A percentile compares a stretch with the other conserved stretches of the same genome.
phyloP scores from a whole-genome alignment of 2,797 vertebrate species.

The Chromis chromis region DNA sequence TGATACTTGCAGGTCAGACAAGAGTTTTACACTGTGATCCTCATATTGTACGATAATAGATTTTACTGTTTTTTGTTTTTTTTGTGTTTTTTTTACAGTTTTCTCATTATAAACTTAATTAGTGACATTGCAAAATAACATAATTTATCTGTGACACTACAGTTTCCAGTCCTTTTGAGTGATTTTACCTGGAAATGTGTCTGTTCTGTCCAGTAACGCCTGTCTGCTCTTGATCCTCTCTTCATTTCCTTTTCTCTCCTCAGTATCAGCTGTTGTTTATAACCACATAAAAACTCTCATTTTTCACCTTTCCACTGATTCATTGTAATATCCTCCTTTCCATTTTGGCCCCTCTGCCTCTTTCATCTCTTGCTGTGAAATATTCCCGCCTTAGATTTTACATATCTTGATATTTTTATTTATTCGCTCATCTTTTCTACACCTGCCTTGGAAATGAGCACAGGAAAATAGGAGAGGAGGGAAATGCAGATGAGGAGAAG shows the following conservation, averaged over 20 bases:
- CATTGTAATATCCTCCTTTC: not conserved
- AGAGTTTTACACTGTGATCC: no score
- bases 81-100: no score
- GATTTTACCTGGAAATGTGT: not conserved
- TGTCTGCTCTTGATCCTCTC: not conserved
- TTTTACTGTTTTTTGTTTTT: no score
- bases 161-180: no score
- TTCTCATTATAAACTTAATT: no score
- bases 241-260: no score
- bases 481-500: conserved; percentile 21
- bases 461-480: conserved; percentile 14
- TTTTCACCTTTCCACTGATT: conserved; percentile 19
- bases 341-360: not conserved
- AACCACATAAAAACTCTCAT: not conserved
- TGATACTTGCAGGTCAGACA: no score
- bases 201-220: no score
- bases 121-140: no score
- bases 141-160: no score
- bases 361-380: conserved; percentile 1
- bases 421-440: conserved; percentile 44
- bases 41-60: no score
- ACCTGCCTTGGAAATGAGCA: conserved; percentile 36
- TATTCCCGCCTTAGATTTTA: conserved; percentile 22
- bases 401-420: conserved; percentile 13
- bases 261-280: not conserved